These are phyloP conservation scores for Petromus typicus DNA, from an alignment of 2,113 vertebrate genomes.

Conservation along the genomic window DNA sequence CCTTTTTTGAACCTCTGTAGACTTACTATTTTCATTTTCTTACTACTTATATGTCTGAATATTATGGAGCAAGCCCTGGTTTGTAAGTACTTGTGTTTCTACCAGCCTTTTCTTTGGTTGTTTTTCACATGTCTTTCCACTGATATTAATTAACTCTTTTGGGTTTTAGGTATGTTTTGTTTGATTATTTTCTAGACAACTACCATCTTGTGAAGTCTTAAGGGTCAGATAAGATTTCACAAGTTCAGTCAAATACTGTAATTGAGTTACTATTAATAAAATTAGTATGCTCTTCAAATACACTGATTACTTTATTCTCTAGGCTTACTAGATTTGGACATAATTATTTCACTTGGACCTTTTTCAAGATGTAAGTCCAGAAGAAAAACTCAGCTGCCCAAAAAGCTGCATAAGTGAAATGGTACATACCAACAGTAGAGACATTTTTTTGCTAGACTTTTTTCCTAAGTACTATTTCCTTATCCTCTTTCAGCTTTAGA, in stretches of 20 bases:
- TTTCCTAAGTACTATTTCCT: conserved; percentile 17
- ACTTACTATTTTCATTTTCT: conserved; percentile 52
- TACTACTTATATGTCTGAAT: background rate
- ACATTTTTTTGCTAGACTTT: conserved; percentile 14
- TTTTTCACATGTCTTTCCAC: background rate
- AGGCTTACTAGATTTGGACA: conserved; percentile 1
- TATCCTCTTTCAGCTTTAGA: background rate
- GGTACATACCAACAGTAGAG: conserved; percentile 48
- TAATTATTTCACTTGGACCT: conserved; percentile 52
- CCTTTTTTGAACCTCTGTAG: conserved; percentile 10
- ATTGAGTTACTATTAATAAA: conserved; percentile 31
- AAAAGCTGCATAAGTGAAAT: conserved; percentile 24
- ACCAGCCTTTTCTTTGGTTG: conserved; percentile 12
- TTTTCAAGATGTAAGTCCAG: conserved; percentile 46
- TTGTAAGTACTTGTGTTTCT: background rate
- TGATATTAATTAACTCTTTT: conserved; percentile 41
- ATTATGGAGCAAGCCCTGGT: background rate
- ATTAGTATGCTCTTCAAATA: background rate
- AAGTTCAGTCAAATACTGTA: conserved; percentile 26
- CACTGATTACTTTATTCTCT: conserved; percentile 14
- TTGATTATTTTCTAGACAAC: conserved; percentile 61
- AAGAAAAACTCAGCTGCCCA: conserved; percentile 53
- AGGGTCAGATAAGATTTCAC: conserved; percentile 24
- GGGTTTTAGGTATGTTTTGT: background rate
- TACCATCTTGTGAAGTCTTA: conserved; percentile 37